phyloP scores from a whole-genome alignment of 2,113 vertebrate species.

The Brienomyrus longianalis region DNA sequence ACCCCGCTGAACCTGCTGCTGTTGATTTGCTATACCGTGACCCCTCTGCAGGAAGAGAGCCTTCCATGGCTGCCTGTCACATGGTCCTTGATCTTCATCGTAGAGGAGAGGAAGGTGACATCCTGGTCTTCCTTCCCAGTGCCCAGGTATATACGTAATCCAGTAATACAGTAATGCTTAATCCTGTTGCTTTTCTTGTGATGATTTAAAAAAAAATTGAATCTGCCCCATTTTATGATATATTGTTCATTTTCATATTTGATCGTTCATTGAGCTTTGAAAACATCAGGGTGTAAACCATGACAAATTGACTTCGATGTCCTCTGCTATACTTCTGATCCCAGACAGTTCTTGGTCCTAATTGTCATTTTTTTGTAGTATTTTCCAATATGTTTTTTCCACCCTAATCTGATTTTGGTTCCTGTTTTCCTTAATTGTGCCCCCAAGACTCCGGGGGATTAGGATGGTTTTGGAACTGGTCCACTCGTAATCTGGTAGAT shows the following conservation, averaged over 20 bases:
- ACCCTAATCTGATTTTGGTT: neutral
- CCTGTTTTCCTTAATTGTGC: neutral
- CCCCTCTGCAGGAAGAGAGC: slow-evolving; percentile 36
- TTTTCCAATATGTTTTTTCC: neutral
- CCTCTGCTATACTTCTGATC: neutral
- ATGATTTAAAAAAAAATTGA: neutral
- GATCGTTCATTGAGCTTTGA: neutral
- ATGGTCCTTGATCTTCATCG: slow-evolving; percentile 69
- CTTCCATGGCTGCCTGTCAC: slow-evolving; percentile 61
- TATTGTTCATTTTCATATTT: neutral
- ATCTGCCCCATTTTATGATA: neutral
- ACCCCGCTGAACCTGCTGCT: fast-evolving
- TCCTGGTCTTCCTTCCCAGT: slow-evolving; percentile 71
- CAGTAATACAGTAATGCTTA: neutral
- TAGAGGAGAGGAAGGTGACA: slow-evolving; percentile 59
- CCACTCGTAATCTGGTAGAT: neutral
- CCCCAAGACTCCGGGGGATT: neutral
- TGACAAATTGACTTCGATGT: neutral
- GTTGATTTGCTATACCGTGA: slow-evolving; percentile 55
- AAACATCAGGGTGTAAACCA: neutral
- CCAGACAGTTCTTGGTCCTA: neutral
- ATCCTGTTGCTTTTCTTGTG: neutral
- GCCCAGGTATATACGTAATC: slow-evolving; percentile 58
- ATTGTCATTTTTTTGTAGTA: neutral
- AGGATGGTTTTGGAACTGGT: neutral